Evolutionary conservation across 2,797 vertebrate genomes (phyloP).

Genomic region (Schizopygopsis malacanthus): DNA sequence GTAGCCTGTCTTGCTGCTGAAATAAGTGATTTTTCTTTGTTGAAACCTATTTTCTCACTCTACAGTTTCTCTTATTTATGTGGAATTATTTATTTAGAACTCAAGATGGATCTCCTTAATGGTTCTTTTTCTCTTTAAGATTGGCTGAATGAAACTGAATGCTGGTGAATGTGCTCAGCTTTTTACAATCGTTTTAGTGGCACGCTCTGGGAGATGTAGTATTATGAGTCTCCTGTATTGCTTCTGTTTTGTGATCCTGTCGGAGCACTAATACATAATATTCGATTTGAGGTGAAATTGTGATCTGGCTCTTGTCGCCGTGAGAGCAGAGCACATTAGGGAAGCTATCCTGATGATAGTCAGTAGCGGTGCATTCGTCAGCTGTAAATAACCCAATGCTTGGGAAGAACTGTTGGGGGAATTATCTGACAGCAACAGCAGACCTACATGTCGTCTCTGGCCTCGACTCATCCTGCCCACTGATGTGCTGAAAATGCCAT

Average conservation of each 20-base stretch:
- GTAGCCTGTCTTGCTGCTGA: conserved; percentile 44
- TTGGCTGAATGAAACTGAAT: conserved; percentile 16
- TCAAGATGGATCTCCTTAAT: neutral
- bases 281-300: conserved; percentile 23
- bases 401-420: neutral
- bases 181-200: conserved; percentile 15
- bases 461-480: neutral
- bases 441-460: neutral
- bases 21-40: conserved; percentile 27
- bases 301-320: conserved; percentile 4
- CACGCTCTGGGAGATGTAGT: conserved; percentile 20
- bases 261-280: conserved; percentile 13
- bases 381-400: neutral
- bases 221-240: conserved; percentile 13
- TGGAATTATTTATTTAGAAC: conserved; percentile 24
- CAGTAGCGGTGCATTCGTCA: neutral
- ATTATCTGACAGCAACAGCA: conserved; percentile 23
- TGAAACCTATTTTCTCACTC: conserved; percentile 32
- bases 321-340: neutral
- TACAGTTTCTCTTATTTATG: conserved; percentile 19
- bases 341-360: conserved; percentile 11
- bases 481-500: conserved; percentile 1
- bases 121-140: conserved; percentile 3
- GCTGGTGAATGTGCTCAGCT: neutral
- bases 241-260: neutral